A percentile compares a stretch with the other conserved stretches of the same genome.
These are phyloP conservation scores for Tuberolachnus salignus DNA, from an alignment of 2,888 invertebrate genomes.

Conservation along the genomic window DNA sequence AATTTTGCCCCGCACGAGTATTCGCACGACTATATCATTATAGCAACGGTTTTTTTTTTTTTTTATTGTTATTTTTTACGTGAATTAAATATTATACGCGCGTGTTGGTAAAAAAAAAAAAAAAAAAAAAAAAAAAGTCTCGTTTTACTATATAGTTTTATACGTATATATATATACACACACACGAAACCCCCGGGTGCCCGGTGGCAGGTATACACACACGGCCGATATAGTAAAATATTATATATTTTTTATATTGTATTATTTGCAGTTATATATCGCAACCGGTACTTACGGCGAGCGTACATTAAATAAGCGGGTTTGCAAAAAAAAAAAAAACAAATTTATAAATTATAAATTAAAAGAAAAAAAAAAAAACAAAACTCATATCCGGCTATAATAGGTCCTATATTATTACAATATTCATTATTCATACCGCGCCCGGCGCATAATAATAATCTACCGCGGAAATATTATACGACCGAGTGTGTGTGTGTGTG, in stretches of 20 bases:
- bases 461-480: too few relatives aligned
- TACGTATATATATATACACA: not conserved
- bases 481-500: too few relatives aligned
- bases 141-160: not conserved
- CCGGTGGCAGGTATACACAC: too few relatives aligned
- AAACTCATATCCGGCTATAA: constrained; percentile 15
- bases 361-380: not conserved
- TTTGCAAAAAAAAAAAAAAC: constrained; percentile 1
- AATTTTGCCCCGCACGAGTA: constrained; percentile 7
- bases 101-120: too few relatives aligned
- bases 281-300: not conserved
- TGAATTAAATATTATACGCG: not conserved
- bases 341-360: not conserved
- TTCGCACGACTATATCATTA: constrained; percentile 13
- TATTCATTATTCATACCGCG: constrained; percentile 21
- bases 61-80: too few relatives aligned
- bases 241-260: not conserved
- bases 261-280: not conserved
- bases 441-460: not conserved
- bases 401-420: not conserved
- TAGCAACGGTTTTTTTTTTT: not conserved
- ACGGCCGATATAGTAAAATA: not conserved
- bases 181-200: not conserved
- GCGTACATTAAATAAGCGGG: not conserved
- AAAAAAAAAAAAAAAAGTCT: too few relatives aligned